Evolutionary conservation across 2,113 vertebrate species (phyloP), one percentile per base, ranked within the genome.

Genomic region (Redunca redunca): DNA sequence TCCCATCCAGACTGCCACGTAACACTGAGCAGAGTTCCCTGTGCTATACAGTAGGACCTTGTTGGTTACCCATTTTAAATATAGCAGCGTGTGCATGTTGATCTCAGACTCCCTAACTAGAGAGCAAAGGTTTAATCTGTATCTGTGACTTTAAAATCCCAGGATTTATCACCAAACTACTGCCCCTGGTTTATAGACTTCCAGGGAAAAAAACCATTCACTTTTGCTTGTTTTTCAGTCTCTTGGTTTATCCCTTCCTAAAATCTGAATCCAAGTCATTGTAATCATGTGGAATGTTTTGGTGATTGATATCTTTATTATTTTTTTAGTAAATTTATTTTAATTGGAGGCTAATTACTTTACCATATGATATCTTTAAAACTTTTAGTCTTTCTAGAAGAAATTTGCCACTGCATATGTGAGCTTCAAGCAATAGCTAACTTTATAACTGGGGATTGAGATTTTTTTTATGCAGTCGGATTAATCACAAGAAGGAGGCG

Each of bases 371-470:
- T 80, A 78, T 96, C 85, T 60, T 91, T 82, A 60, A 91, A 94
- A 83, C 40, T n/a, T 13, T n/a, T 13, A 74, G 3, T n/a, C 30
- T 95, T 60, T 94, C 84, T 62, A 25, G 62, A 85, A 77, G 62
- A 93, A 71, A 33, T 87, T 94, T 87, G 71, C 16, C 17, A 19
- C 0, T 33, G 26, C 0, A 19, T 52, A 55, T 0, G 2, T 36
- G 52, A 89, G 60, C 36, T 48, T 89, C 77, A 96, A 62, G 90
- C 48, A 92, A 7, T 23, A 96, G 58, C 58, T 81, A n/a, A 78
- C n/a, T 94, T 87, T 28, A 6, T 46, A 48, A 67, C 33, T 36
- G 23, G 15, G 13, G 48, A 67, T 17, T 6, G 28, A 94, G 50
- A 13, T 52, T 52, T 91, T 96, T 87, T 92, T 81, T 62, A 17